Base-by-base conservation (phyloP, 2,888 invertebrate genomes). In the Caenorhabditis sp. region DNA sequence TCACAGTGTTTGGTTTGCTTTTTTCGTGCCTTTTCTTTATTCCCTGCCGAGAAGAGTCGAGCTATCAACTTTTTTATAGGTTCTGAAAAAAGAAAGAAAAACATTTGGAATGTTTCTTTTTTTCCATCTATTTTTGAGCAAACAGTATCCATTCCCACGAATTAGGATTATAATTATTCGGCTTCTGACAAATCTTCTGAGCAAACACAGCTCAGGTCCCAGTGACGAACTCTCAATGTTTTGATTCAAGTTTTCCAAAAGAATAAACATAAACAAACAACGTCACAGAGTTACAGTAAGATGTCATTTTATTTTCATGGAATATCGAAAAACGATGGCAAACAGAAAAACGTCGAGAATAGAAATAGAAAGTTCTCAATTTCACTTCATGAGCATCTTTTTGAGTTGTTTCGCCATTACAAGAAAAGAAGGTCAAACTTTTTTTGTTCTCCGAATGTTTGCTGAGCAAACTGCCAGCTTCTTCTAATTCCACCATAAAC, bases 401-500 rank as follows among this genome's bases (percentile, higher is more conserved):
- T 28, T 22, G 54, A 5, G 4, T 24, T 14, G 24, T 10, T 44
- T 44, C 41, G n/a, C 24, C 24, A 28, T 58, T 76, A 68, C 54
- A 64, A 26, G 47, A 56, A 81, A 73, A 58, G 72, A 72, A 80
- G 75, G 81, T 81, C 81, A 70, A 81, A 81, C 70, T 81, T 81
- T 75, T 75, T 54, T 81, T 81, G 80, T 81, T 81, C 79, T 54
- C 63, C 58, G 59, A 56, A 49, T 81, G 56, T 81, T 81, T 81
- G 81, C 75, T 72, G 56, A 81, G 81, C 75, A 81, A 81, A 81
- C 80, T 80, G 74, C 68, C 68, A 73, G 74, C 69, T 73, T 77
- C 80, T 68, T 70, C 81, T 75, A 69, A 75, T 75, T 81, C 69
- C 69, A 70, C 61, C 81, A 81, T 81, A 75, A 81, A 81, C 81